Base-by-base conservation (phyloP, 2,888 invertebrate species). In the Tachina lurida region DNA sequence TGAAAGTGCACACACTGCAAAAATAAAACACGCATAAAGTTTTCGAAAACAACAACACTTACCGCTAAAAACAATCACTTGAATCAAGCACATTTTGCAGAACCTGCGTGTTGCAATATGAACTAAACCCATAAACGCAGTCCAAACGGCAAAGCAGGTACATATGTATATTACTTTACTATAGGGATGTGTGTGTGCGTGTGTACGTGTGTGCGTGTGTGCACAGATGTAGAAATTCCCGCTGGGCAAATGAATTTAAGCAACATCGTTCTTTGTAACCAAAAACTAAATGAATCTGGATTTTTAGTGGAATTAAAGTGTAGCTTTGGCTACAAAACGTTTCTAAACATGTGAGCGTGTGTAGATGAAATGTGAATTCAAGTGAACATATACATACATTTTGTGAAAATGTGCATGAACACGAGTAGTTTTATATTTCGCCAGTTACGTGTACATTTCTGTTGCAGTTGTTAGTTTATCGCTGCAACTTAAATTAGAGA, bases 11-110 rank as follows among this genome's bases (percentile, higher is more conserved):
- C 49, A 49, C 31, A 31, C 31, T 49, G 7, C 19, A 58, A 65
- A 70, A 49, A 73, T 56, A 49, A 65, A 54, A 52, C 12, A 63
- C 41, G 22, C 12, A 60, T 39, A 49, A 49, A 63, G 52, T 17
- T 54, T 31, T 10, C 19, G 43, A 2, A 49, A 49, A 7, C 43
- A 47, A 56, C 79, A 71, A 79, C 82, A 90, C 91, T 91, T 90
- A 91, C 91, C 91, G 89, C 90, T 90, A 88, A 90, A 89, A 77
- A 89, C 88, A 89, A 90, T 88, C 31, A 31, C 22, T 22, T 22
- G 22, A 22, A 22, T 3, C 22, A 31, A 31, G 4, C 31, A 31
- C 31, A 4, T 31, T 31, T 90, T 88, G 87, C 88, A 88, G 85
- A 88, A 88, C 60, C 81, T 75, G 75, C 82, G 74, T 74, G 82